Percentiles rank a stretch among this genome's conserved stretches.
phyloP scores from a whole-genome alignment of 2,888 invertebrate species.

The Agrotis puta region DNA sequence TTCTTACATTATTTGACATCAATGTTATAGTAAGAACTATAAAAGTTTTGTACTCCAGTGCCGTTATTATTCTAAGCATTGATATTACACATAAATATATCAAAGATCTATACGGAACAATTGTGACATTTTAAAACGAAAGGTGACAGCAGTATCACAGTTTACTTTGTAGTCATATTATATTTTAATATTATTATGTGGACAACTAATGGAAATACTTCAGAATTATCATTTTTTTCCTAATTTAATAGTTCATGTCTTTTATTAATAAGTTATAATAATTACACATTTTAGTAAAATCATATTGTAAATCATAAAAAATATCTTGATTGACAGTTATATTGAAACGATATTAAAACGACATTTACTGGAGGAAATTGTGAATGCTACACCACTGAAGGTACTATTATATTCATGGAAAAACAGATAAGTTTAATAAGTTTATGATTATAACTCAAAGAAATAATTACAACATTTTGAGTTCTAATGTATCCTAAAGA shows the following conservation, averaged over 20 bases:
- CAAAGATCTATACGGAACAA: constrained; percentile 62
- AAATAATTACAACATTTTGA: constrained; percentile 53
- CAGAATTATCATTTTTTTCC: constrained; percentile 56
- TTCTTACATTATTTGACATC: constrained; percentile 69
- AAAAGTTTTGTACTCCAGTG: constrained; percentile 88
- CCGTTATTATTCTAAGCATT: constrained; percentile 77
- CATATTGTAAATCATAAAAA: constrained; percentile 61
- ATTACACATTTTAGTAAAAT: constrained; percentile 41
- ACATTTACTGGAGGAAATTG: constrained; percentile 59
- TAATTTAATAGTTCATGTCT: constrained; percentile 62
- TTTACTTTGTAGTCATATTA: constrained; percentile 64
- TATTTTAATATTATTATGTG: constrained; percentile 43
- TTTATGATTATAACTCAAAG: constrained; percentile 46
- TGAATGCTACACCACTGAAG: constrained; percentile 42
- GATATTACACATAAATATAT: constrained; percentile 62
- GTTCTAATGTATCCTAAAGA: constrained; percentile 47
- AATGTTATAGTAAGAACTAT: constrained; percentile 72
- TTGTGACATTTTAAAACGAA: constrained; percentile 56
- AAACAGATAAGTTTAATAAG: constrained; percentile 44
- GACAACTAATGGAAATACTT: constrained; percentile 58
- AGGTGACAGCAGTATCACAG: constrained; percentile 69
- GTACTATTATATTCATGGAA: constrained; percentile 47
- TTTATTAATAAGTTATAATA: constrained; percentile 51
- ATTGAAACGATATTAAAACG: constrained; percentile 63
- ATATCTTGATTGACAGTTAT: constrained; percentile 50